Base-by-base conservation (phyloP, 2,113 vertebrate genomes). In the Oncorhynchus masou region DNA sequence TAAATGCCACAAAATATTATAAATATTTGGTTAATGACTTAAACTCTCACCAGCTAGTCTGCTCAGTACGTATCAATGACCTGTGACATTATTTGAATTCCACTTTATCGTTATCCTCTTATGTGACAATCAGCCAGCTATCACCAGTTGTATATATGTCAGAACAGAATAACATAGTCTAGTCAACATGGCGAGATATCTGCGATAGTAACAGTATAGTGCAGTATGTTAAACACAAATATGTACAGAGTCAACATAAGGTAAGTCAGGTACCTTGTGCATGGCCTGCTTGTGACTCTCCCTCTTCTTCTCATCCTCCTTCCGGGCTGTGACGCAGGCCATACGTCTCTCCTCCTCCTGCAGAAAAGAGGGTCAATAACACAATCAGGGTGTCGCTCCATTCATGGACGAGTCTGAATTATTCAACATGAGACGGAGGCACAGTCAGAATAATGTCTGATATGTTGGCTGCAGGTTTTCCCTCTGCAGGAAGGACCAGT, bases 321-420 rank as follows among this genome's bases (percentile, higher is more conserved):
- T 99, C 83, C 95, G 95, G 84, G 94, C 95, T 82, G 95, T 94
- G 83, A 96, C 84, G 84, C 95, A 96, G 89, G 96, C 97, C 91
- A 96, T 93, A 80, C 96, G 97, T 90, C 96, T 95, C 93, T 99
- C 97, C 95, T 99, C 98, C 91, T 99, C 98, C 98, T 99, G 83
- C 74, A 57, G 54, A 79, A 83, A 70, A 90, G 25, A 87, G 78
- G 76, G 74, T 25, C 25, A 31, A 15, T 29, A 29, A 78, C 54
- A 82, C 81, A 72, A 81, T 90, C 83, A 89, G 81, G 77, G 62
- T 75, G 73, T 39, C 2, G 76, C 86, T 88, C 81, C 84, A 87
- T 90, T 87, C 78, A 85, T 59, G 71, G 79, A 8, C n/a, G 9
- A 80, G 68, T 81, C 29, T 88, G 67, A 87, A 87, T 87, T 75